Evolutionary conservation across 2,113 vertebrate genomes (phyloP), one percentile per base, ranked within the genome.

Genomic region (Strix aluco): DNA sequence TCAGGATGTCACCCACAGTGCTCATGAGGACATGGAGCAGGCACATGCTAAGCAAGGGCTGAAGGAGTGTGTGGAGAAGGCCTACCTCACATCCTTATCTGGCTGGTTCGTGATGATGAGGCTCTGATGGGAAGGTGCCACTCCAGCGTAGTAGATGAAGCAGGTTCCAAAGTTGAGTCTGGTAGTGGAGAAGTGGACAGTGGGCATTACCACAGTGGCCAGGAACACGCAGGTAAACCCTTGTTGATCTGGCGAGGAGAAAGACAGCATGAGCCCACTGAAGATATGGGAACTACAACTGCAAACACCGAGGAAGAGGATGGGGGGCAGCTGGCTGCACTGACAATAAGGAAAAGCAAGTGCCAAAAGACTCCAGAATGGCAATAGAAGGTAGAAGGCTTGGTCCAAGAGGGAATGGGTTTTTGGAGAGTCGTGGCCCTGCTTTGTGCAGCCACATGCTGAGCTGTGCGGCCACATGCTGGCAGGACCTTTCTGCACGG

Each of bases 131-230:
- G 97, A 88, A 2, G 98, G 97, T 13, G 78, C 85, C 98, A 99
- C 98, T 42, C 98, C 99, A 5, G 97, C 95, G 5, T 86, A 94
- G 93, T 97, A 98, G 90, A 99, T 96, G 75, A 99, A 99, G 86
- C 98, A 98, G 88, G 95, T 97, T 52, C 99, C 99, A 94, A 99
- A 99, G 97, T 99, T 98, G 91, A 98, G 95, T 87, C 96, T 98
- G 81, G 97, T 98, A 94, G 98, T 98, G 72, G 99, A 99, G 96
- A 99, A 99, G 46, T 98, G 97, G 58, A 99, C 30, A 7, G 97
- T 94, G 0, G 98, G 98, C 42, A 96, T 90, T 44, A 98, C 82
- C 7, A 97, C 98, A 1, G 84, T 96, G 59, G 98, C 99, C 49
- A 71, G 87, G 46, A 99, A 69, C 19, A 57, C 10, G 20, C 99